Evolutionary conservation across 2,797 vertebrate species (phyloP).

Genomic region (Urocyon cinereoargenteus): DNA sequence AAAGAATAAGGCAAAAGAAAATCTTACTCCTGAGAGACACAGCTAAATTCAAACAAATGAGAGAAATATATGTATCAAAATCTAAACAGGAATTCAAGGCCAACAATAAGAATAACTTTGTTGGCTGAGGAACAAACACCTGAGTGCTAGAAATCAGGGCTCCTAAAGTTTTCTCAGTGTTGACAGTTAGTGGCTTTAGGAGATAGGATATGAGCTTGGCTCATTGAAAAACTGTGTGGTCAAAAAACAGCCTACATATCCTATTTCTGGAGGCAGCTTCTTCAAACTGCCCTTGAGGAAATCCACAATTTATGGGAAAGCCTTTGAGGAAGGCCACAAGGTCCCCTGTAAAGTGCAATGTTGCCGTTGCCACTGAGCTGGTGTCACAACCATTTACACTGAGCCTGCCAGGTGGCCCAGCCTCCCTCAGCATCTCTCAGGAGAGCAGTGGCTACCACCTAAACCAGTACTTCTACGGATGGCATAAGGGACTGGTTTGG

Average conservation of each 20-base stretch:
- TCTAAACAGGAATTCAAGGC: conserved; percentile 8
- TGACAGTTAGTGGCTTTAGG: background rate
- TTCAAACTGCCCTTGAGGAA: conserved; percentile 76
- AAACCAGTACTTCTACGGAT: background rate
- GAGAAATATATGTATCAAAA: conserved; percentile 33
- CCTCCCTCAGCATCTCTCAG: background rate
- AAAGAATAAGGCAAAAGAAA: conserved; percentile 42
- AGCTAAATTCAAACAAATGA: conserved; percentile 48
- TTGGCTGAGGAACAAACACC: background rate
- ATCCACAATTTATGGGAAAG: conserved; percentile 73
- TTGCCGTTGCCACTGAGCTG: background rate
- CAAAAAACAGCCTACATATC: conserved; percentile 63
- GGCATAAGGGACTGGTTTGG: background rate
- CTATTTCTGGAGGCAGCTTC: conserved; percentile 67
- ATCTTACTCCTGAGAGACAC: background rate
- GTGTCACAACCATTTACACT: background rate
- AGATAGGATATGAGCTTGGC: conserved; percentile 70
- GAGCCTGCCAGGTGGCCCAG: background rate
- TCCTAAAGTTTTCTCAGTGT: background rate
- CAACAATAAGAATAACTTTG: background rate
- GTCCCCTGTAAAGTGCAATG: conserved; percentile 8
- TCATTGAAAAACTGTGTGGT: background rate
- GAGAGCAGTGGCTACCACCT: background rate
- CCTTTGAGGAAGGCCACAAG: conserved; percentile 66
- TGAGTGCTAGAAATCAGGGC: background rate